Evolutionary conservation across 2,797 vertebrate species (phyloP), one percentile per base, ranked within the genome.

Genomic region (Tympanoctomys barrerae): DNA sequence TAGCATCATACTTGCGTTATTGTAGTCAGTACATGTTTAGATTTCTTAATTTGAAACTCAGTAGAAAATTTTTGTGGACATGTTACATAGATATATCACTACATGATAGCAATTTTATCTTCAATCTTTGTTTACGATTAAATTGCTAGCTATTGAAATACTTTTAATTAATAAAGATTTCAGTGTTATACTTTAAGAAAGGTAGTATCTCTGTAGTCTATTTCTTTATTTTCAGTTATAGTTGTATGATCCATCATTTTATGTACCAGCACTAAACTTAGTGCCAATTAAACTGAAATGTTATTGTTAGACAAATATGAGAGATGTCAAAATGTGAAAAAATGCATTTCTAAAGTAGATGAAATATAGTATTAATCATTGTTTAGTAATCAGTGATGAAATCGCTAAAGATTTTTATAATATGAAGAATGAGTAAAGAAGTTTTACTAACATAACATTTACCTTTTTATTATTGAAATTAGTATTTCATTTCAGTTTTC

Each of bases 101-200:
- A 11, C 54, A 3, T 83, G 64, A 28, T 78, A 94, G 77, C 79
- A 1, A 78, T 89, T 92, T 94, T n/a, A 91, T 73, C 54, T 62
- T 82, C 16, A 81, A 61, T 26, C 90, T 87, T 93, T 87, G n/a
- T 95, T 83, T 95, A 39, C 79, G 42, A 94, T 9, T 80, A 96
- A 73, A 52, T 92, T 64, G 36, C 52, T 88, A 79, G 88, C n/a
- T 82, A 62, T 70, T 80, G 8, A 31, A 87, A 88, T 13, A 87
- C 33, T 42, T 18, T 92, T 90, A 13, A 42, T 78, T 92, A 81
- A 16, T 78, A 91, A 95, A 57, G 26, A 68, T 91, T 93, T 96
- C 88, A 89, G 2, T 87, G 33, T 87, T 89, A 81, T 31, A 93
- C 2, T 84, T 26, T 31, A 94, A 93, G 54, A 39, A 89, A 93